Evolutionary conservation across 2,888 invertebrate genomes (phyloP), one percentile per base, ranked within the genome.

Genomic region (Tiliacea aurago): DNA sequence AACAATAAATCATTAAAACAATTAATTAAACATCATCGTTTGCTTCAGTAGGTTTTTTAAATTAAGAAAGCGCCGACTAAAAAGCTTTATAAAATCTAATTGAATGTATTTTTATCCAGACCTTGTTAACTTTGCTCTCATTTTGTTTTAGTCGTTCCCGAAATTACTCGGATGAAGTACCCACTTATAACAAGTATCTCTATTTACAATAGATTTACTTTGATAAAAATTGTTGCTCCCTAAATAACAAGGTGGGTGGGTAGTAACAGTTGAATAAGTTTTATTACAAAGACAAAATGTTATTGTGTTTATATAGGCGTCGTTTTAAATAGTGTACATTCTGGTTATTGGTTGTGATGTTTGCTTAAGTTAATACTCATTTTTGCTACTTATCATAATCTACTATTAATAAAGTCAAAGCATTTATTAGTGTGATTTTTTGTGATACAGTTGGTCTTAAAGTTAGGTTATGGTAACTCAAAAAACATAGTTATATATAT

Each of bases 171-270:
- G 64, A 74, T 77, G 49, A 67, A 84, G 81, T 84, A 72, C 61
- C 33, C 59, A 74, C 67, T 80, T 70, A 68, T 83, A 80, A 73
- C 72, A 83, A 83, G 73, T 76, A 73, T 70, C 71, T 70, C 47
- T 84, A 70, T 83, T 83, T 72, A 83, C 67, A 77, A 80, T 70
- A 83, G 63, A 72, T 80, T 80, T 55, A 73, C 69, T 70, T 83
- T 70, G 20, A 59, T 64, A 61, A 70, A 81, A 80, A 58, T n/a
- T 71, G 47, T 65, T 9, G 49, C 68, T 66, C 58, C 2, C 4
- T 53, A 65, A 51, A 68, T 78, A 71, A 67, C 20, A 67, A 61
- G 41, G 56, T 49, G 13, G 41, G 56, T 49, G 13, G 11, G 10
- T 56, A 43, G 53, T 58, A 37, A 70, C 37, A 18, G 2, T 53